Percentiles rank a stretch among this genome's conserved stretches.
phyloP scores from a whole-genome alignment of 2,113 vertebrate genomes.

The Entelurus aequoreus region DNA sequence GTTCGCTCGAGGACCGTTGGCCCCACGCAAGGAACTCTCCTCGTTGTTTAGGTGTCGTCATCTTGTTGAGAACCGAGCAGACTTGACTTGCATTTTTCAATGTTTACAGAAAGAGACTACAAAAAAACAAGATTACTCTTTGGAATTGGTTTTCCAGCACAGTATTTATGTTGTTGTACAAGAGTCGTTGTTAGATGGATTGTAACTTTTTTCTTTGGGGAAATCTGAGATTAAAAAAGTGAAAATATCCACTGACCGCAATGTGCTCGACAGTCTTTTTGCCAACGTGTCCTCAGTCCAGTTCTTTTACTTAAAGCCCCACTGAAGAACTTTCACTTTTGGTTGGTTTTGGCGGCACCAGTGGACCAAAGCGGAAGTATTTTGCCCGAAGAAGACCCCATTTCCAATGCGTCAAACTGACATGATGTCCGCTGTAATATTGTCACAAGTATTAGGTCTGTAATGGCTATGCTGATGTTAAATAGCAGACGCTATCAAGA shows the following conservation, averaged over 20 bases:
- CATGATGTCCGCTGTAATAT: too few relatives aligned
- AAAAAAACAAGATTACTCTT: conserved; percentile 68
- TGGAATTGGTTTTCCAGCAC: conserved; percentile 70
- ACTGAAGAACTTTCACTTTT: too few relatives aligned
- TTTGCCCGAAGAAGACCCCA: too few relatives aligned
- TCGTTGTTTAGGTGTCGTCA: conserved; percentile 65
- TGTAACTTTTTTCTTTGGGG: conserved; percentile 48
- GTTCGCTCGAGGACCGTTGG: conserved; percentile 15
- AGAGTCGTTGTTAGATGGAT: conserved; percentile 84
- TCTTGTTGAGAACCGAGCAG: conserved; percentile 74
- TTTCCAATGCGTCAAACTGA: too few relatives aligned
- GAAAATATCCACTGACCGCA: conserved; percentile 85
- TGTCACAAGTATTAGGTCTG: too few relatives aligned
- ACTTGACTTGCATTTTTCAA: conserved; percentile 74
- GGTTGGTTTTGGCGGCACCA: too few relatives aligned
- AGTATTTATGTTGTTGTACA: conserved; percentile 97
- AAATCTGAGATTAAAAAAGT: conserved; percentile 73
- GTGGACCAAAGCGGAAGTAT: too few relatives aligned
- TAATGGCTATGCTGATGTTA: too few relatives aligned
- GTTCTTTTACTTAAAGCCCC: too few relatives aligned
- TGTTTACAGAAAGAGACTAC: conserved; percentile 73
- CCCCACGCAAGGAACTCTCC: conserved; percentile 70
- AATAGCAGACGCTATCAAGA: too few relatives aligned
- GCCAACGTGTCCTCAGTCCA: conserved; percentile 43
- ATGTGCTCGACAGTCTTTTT: conserved; percentile 86